Evolutionary conservation across 2,797 vertebrate genomes (phyloP).

Genomic region (Scomberomorus guttatus): DNA sequence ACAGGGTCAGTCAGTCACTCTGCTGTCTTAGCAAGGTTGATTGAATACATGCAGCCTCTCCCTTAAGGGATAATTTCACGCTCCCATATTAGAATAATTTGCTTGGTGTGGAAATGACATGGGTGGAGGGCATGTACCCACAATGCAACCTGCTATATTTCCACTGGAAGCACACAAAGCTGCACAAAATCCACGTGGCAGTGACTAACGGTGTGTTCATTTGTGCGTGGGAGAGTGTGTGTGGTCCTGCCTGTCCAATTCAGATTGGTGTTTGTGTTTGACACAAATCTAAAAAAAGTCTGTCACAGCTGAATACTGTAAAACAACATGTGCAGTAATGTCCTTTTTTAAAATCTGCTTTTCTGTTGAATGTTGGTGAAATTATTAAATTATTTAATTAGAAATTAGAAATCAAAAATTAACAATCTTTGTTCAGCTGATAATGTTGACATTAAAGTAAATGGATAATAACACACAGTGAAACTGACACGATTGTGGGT

Average conservation of each 20-base stretch:
- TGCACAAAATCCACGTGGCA: slow-evolving; percentile 17
- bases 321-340: not conserved
- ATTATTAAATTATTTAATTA: not conserved
- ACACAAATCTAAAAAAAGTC: slow-evolving; percentile 17
- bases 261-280: not conserved
- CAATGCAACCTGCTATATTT: slow-evolving; percentile 55
- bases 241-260: not conserved
- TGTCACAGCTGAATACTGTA: not conserved
- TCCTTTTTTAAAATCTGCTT: not conserved
- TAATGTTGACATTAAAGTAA: not conserved
- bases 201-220: not conserved
- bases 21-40: slow-evolving; percentile 62
- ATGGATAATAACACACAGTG: slow-evolving; percentile 8
- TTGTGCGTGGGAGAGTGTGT: not conserved
- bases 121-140: slow-evolving; percentile 65
- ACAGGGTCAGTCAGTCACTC: slow-evolving; percentile 28
- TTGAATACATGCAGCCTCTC: slow-evolving; percentile 58
- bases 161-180: slow-evolving; percentile 36
- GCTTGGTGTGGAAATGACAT: slow-evolving; percentile 70
- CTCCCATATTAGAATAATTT: slow-evolving; percentile 72
- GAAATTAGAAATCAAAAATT: not conserved
- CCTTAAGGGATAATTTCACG: slow-evolving; percentile 74
- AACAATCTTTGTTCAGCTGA: not conserved
- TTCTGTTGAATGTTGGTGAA: not conserved
- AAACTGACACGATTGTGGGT: not conserved